Percentiles rank a stretch among this genome's conserved stretches.
These are phyloP conservation scores for Pelosia muscerda DNA, from an alignment of 2,888 invertebrate species.

Conservation along the genomic window DNA sequence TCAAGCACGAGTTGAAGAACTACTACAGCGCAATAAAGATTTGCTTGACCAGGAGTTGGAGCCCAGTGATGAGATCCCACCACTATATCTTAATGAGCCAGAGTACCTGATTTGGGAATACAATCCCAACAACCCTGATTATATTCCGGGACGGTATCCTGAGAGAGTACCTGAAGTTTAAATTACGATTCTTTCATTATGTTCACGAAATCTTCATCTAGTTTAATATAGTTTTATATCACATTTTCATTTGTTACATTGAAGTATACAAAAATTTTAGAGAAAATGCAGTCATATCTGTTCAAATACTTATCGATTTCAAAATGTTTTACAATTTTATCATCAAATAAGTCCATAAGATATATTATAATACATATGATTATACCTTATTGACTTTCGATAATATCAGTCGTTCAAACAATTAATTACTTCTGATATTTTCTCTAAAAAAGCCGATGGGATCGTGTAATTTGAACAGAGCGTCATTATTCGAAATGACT, in stretches of 20 bases:
- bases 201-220: not conserved
- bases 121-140: slow-evolving; percentile 80
- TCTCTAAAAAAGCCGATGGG: not conserved
- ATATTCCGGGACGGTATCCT: slow-evolving; percentile 79
- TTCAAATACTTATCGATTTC: not conserved
- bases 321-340: not conserved
- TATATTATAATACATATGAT: not conserved
- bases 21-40: slow-evolving; percentile 79
- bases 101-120: slow-evolving; percentile 85
- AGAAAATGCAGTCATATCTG: not conserved
- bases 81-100: slow-evolving; percentile 80
- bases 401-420: not conserved
- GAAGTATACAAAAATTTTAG: not conserved
- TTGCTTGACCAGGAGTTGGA: slow-evolving; percentile 72
- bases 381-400: no score
- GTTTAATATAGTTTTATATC: not conserved
- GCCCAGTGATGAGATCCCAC: slow-evolving; percentile 79
- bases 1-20: slow-evolving; percentile 73
- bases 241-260: not conserved
- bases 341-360: not conserved
- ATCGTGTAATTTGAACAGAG: not conserved
- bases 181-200: not conserved
- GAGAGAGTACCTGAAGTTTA: slow-evolving; percentile 73
- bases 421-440: not conserved
- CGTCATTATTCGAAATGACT: not conserved